A percentile compares a stretch with the other conserved stretches of the same genome.
phyloP scores from a whole-genome alignment of 2,113 vertebrate species.

The Hoplias malabaricus region DNA sequence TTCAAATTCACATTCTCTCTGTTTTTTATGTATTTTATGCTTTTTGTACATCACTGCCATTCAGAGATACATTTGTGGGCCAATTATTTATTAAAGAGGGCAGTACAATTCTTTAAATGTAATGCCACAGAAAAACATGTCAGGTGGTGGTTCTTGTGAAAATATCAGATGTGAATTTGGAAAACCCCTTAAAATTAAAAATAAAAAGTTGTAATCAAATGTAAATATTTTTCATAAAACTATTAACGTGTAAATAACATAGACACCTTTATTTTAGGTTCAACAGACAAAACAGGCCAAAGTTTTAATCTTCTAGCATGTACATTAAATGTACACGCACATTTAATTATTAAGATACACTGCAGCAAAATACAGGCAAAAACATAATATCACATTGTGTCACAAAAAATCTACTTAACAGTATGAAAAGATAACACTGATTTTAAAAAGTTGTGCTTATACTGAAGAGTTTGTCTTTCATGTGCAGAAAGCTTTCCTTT shows the following conservation, averaged over 20 bases:
- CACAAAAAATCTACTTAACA: not conserved
- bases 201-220: no score
- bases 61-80: not conserved
- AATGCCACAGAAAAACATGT: no score
- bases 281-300: not conserved
- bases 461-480: not conserved
- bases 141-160: no score
- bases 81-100: not conserved
- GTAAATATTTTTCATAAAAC: no score
- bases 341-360: not conserved
- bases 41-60: not conserved
- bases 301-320: not conserved
- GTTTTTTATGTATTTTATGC: not conserved
- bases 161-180: no score
- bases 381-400: not conserved
- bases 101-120: no score
- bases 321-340: not conserved
- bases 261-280: no score
- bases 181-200: no score
- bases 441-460: not conserved
- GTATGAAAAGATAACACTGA: not conserved
- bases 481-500: not conserved
- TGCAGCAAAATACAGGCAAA: not conserved
- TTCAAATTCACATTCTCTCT: not conserved
- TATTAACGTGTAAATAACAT: no score